Base-by-base conservation (phyloP, 2,888 invertebrate species). In the Amiota communis region DNA sequence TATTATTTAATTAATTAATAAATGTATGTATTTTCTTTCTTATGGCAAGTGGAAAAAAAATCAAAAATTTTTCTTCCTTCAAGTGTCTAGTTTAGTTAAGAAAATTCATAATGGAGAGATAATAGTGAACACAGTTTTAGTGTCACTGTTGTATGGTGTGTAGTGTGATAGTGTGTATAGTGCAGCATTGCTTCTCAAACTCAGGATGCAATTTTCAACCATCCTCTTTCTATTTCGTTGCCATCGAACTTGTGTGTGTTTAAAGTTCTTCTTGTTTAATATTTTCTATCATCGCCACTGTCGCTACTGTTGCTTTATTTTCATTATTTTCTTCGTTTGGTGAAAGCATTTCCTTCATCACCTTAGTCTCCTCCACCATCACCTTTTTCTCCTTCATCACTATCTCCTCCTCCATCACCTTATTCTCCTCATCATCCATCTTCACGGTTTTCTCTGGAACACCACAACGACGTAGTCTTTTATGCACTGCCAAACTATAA, bases 401-500 rank as follows among this genome's bases (percentile, higher is more conserved):
- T 3, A 2, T 23, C 3, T 23, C 23, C 64, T 72, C 70, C 70
- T 75, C 72, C 48, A 59, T 69, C 1, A 12, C 72, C 57, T 23
- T 15, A 11, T 72, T 67, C n/a, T 63, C 61, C 36, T 36, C 72
- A 53, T 23, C 17, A 9, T 72, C 63, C n/a, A 57, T 57, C 36
- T 36, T 36, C 6, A 36, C 36, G 3, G 46, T 56, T 57, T n/a
- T 63, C 61, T n/a, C 47, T 57, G 63, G 36, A 36, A 36, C 13
- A 9, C 79, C 79, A 59, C 80, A 76, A 78, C 87, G 88, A 36
- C 80, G 81, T 10, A 77, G 74, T 36, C 36, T 36, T 80, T 75
- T 77, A 75, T 90, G 91, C 81, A 90, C 79, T 49, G 81, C 83
- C 68, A 89, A 82, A 75, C 87, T 89, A 79, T 87, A 88, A 70